A percentile compares a stretch with the other conserved stretches of the same genome.
Evolutionary conservation across 35 echinoderm and acorn worm genomes (phyloP).

Genomic region (Strongylocentrotus purpuratus): DNA sequence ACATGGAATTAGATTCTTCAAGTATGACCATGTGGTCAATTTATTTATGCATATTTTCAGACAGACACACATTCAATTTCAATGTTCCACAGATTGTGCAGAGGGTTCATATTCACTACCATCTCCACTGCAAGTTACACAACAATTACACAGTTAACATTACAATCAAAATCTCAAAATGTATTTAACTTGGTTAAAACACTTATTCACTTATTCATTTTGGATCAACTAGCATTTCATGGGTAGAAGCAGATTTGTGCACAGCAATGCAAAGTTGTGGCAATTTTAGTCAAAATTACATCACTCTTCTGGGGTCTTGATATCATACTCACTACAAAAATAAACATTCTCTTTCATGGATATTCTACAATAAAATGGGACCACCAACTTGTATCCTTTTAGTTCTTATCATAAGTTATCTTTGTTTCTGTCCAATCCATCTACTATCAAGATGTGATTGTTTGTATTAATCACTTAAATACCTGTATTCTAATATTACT

Average conservation of each 20-base stretch:
- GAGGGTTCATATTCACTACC: neutral
- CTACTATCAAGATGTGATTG: neutral
- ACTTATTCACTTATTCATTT: neutral
- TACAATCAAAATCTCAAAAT: neutral
- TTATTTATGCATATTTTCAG: conserved; percentile 45
- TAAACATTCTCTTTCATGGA: neutral
- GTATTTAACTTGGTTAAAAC: neutral
- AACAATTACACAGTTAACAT: neutral
- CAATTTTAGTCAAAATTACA: neutral
- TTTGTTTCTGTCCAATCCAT: neutral
- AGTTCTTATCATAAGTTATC: neutral
- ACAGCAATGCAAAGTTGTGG: neutral
- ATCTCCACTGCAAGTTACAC: neutral
- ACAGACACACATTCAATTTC: conserved; percentile 15
- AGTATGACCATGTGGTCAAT: conserved; percentile 2
- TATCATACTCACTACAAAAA: neutral
- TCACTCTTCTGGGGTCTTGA: neutral
- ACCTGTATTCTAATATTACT: neutral
- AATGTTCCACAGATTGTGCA: neutral
- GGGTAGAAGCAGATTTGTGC: neutral
- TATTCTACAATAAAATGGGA: neutral
- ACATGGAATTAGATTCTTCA: neutral
- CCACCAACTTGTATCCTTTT: neutral
- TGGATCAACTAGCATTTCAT: neutral
- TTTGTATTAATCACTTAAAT: neutral